Evolutionary conservation across 2,888 invertebrate species (phyloP), one percentile per base, ranked within the genome.

Genomic region (Melikaiella ostensackeni): DNA sequence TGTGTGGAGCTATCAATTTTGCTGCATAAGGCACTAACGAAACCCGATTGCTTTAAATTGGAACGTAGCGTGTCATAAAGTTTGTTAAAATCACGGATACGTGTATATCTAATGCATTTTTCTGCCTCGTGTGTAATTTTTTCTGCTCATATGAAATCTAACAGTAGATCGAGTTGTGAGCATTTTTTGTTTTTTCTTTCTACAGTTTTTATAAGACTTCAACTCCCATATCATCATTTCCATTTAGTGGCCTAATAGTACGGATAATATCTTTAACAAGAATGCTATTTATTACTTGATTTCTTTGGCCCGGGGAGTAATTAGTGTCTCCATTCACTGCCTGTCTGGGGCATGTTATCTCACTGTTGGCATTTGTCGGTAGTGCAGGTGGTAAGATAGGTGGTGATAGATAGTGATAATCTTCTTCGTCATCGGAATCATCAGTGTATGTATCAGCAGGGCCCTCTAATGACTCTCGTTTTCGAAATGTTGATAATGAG

Each of bases 21-120:
- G 1, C 7, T n/a, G 8, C 50, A 8, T 8, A 8, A 4, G 8
- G 6, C 7, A 6, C 19, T n/a, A 7, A 50, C 50, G 16, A 6
- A n/a, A 50, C 50, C 50, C 4, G 8, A 7, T n/a, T 50, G n/a
- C n/a, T 16, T 50, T 5, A 50, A 8, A n/a, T n/a, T 50, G 5
- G 6, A n/a, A n/a, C 50, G 16, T 50, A 50, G 1, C n/a, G 73
- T 24, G 83, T 82, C 84, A 84, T 80, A 84, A 86, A 84, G 85
- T 84, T 84, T 86, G 85, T 13, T 11, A 38, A 63, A 66, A n/a
- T 38, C 35, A 27, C 24, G 21, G 63, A 74, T 16, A 30, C 8
- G 42, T 50, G 50, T 50, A 8, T 50, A 50, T 50, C 13, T 11
- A 2, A 30, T 61, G 50, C 62, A 57, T 50, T 13, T 27, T 13